Evolutionary conservation across 30 jellyfish, hydroid and myxozoan genomes (phyloP), one percentile per base, ranked within the genome.

Genomic region (Pelagia noctiluca): DNA sequence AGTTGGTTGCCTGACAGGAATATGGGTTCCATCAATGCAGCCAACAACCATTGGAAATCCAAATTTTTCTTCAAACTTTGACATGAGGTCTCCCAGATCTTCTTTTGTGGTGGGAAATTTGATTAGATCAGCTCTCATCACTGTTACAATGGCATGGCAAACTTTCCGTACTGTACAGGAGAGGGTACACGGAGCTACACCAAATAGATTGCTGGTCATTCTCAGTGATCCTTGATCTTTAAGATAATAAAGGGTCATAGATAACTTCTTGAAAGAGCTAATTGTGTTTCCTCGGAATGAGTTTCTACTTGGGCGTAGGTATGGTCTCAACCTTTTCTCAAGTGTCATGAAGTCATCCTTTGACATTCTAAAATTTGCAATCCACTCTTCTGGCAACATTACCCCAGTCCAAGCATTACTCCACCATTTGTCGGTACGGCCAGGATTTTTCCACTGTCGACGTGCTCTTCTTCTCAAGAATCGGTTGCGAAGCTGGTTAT

Each of bases 1-100:
- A 12, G 24, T 16, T 23, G 95, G 95, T 53, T 66, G 93, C 42
- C 11, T 33, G 34, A 85, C 76, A n/a, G 87, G 76, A 23, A 85
- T 76, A 46, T 75, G 94, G 11, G 94, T 83, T 16, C 94, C 94
- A n/a, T n/a, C n/a, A n/a, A n/a, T n/a, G n/a, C n/a, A n/a, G n/a
- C n/a, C n/a, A n/a, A n/a, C n/a, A n/a, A n/a, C n/a, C n/a, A n/a
- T n/a, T n/a, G n/a, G n/a, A n/a, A n/a, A n/a, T n/a, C n/a, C n/a
- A n/a, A n/a, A n/a, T n/a, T n/a, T n/a, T n/a, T n/a, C n/a, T n/a
- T n/a, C n/a, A n/a, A n/a, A n/a, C n/a, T n/a, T n/a, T n/a, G n/a
- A n/a, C n/a, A n/a, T n/a, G n/a, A n/a, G n/a, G n/a, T n/a, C n/a
- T n/a, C n/a, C n/a, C n/a, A 83, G 22, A 37, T 80, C 91, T 35